Conservation (phyloP, 2,797 vertebrate genomes). For the Lophius americanus region DNA sequence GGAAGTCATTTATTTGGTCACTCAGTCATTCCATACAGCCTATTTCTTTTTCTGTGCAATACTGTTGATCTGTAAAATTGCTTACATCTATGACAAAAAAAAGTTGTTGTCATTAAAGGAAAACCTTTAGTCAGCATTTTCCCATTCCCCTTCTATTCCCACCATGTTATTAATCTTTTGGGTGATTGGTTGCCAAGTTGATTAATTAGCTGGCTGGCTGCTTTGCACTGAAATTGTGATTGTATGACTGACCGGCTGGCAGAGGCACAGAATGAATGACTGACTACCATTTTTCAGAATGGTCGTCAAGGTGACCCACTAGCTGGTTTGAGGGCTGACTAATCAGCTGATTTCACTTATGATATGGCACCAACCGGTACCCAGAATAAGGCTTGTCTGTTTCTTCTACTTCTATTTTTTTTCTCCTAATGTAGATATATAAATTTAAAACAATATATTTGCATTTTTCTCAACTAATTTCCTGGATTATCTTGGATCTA, state of each 20-base stretch:
- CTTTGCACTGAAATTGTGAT: constrained; percentile 47
- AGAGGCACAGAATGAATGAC: constrained; percentile 31
- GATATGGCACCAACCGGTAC: too few relatives aligned
- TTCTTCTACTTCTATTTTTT: too few relatives aligned
- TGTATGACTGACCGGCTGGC: constrained; percentile 41
- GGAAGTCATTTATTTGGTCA: constrained; percentile 16
- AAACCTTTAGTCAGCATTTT: constrained; percentile 60
- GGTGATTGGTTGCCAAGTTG: constrained; percentile 63
- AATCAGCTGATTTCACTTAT: constrained; percentile 6
- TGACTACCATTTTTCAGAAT: constrained; percentile 30
- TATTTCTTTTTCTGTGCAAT: constrained; percentile 15
- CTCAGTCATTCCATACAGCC: constrained; percentile 22
- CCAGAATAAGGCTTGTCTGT: too few relatives aligned
- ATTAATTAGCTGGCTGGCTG: constrained; percentile 66
- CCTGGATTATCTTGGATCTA: too few relatives aligned
- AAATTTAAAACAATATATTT: too few relatives aligned
- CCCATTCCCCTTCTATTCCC: constrained; percentile 58
- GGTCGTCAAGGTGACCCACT: constrained; percentile 45
- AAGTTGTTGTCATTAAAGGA: constrained; percentile 51
- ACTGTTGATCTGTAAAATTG: constrained; percentile 38
- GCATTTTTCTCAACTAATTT: too few relatives aligned
- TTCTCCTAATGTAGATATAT: too few relatives aligned
- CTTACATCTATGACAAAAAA: constrained; percentile 32
- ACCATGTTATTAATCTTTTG: constrained; percentile 64
- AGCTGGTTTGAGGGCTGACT: constrained; percentile 25